Percentiles rank a stretch among this genome's conserved stretches.
Conservation (phyloP, 2,888 invertebrate genomes). For the Rhingia campestris region DNA sequence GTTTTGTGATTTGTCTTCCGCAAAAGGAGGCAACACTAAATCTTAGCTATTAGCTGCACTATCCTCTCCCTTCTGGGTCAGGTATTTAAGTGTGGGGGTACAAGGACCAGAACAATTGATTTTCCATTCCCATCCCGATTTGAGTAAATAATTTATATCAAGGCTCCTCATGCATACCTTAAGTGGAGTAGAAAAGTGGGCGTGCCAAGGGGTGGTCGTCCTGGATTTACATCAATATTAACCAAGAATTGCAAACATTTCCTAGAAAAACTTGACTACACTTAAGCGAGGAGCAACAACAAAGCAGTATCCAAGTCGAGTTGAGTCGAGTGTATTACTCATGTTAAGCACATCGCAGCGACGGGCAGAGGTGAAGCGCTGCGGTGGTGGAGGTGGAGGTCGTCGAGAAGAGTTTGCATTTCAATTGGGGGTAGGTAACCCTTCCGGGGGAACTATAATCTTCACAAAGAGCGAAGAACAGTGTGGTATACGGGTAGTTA, state of each 20-base stretch:
- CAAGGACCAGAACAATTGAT: constrained; percentile 66
- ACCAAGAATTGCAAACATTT: constrained; percentile 61
- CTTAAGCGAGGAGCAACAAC: constrained; percentile 20
- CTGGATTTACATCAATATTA: constrained; percentile 71
- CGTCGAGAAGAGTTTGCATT: constrained; percentile 50
- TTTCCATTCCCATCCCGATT: constrained; percentile 36
- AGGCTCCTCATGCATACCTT: constrained; percentile 61
- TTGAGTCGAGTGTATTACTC: constrained; percentile 48
- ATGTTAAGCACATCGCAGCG: constrained; percentile 52
- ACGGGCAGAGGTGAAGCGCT: background rate
- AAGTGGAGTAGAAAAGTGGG: constrained; percentile 25
- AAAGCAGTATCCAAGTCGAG: constrained; percentile 3
- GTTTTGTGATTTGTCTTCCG: constrained; percentile 42
- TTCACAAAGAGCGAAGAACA: constrained; percentile 12
- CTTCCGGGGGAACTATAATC: constrained; percentile 63
- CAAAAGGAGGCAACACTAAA: constrained; percentile 47
- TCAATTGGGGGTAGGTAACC: constrained; percentile 53
- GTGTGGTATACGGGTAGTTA: constrained; percentile 12
- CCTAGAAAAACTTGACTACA: constrained; percentile 45
- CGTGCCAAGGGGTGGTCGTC: constrained; percentile 8
- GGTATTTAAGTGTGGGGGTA: background rate
- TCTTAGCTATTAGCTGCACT: constrained; percentile 33
- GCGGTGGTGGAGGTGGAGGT: background rate
- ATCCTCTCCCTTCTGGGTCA: background rate
- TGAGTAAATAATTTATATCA: constrained; percentile 68